Conservation (phyloP, 2,888 invertebrate species). For the Sphecodes monilicornis region DNA sequence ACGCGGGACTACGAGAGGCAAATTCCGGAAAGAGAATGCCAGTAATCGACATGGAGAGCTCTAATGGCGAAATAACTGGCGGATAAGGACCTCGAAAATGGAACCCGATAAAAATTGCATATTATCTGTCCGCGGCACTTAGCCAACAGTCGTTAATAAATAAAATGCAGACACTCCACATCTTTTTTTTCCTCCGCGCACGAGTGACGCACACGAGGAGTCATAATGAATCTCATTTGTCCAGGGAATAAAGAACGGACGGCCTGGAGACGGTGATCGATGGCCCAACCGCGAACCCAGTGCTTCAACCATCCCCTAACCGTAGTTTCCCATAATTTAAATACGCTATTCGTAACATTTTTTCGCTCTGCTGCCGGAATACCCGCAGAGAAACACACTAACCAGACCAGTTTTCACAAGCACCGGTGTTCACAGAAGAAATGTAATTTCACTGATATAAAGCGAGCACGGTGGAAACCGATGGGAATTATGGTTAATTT, state of each 20-base stretch:
- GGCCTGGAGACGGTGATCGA: constrained; percentile 64
- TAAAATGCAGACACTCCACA: constrained; percentile 49
- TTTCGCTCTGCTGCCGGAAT: background rate
- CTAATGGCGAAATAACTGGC: constrained; percentile 30
- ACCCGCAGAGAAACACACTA: background rate
- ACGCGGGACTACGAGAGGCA: background rate
- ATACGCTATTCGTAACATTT: constrained; percentile 50
- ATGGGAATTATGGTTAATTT: background rate
- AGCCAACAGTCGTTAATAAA: constrained; percentile 63
- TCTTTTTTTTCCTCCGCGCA: background rate
- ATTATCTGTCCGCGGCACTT: constrained; percentile 46
- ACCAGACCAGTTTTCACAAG: background rate
- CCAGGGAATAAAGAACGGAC: constrained; percentile 63
- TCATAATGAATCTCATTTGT: constrained; percentile 73
- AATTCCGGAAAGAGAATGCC: background rate
- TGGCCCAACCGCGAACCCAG: constrained; percentile 55
- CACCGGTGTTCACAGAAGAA: constrained; percentile 1
- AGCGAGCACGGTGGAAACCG: background rate
- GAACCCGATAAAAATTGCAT: constrained; percentile 60
- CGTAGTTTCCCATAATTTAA: constrained; percentile 67
- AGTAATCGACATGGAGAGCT: constrained; percentile 17
- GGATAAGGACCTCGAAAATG: constrained; percentile 42
- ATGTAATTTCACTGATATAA: background rate
- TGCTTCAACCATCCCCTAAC: constrained; percentile 50
- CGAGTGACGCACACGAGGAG: constrained; percentile 53